Conservation (phyloP, 2,113 vertebrate species). For the Pao palembangensis region DNA sequence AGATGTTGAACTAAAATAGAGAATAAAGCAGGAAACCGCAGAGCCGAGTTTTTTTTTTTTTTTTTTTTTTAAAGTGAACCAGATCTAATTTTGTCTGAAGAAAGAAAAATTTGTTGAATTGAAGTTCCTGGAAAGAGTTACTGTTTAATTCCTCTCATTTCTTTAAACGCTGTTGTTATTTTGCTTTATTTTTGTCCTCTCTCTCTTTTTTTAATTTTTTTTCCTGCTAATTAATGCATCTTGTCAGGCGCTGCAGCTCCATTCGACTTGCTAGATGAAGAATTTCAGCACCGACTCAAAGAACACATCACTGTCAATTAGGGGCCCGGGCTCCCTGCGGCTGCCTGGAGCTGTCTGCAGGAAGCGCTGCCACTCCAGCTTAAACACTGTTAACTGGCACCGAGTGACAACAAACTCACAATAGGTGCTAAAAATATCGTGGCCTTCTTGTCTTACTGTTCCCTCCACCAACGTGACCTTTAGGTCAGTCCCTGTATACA, state of each 20-base stretch:
- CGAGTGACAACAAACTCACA: constrained; percentile 54
- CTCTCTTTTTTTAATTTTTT: constrained; percentile 19
- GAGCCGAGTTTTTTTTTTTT: not conserved
- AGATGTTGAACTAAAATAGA: constrained; percentile 11
- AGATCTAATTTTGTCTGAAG: constrained; percentile 38
- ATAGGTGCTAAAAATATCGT: not conserved
- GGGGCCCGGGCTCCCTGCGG: constrained; percentile 58
- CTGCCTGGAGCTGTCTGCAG: constrained; percentile 60
- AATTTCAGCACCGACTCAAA: constrained; percentile 64
- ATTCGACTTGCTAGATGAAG: constrained; percentile 60
- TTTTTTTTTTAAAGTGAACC: constrained; percentile 17
- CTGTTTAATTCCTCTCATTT: constrained; percentile 1
- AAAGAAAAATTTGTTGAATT: constrained; percentile 42
- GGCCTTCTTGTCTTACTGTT: constrained; percentile 13
- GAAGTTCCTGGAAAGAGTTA: constrained; percentile 35
- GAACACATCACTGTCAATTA: constrained; percentile 78
- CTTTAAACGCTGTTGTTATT: constrained; percentile 22
- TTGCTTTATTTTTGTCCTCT: constrained; percentile 42
- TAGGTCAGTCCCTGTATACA: too few relatives aligned
- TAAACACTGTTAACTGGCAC: constrained; percentile 63
- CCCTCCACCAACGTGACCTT: constrained; percentile 3
- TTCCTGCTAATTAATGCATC: constrained; percentile 69
- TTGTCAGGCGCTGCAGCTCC: constrained; percentile 64
- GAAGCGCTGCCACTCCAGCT: constrained; percentile 68
- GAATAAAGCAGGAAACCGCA: not conserved